Evolutionary conservation across 2,113 vertebrate genomes (phyloP).

Genomic region (Albula goreensis): DNA sequence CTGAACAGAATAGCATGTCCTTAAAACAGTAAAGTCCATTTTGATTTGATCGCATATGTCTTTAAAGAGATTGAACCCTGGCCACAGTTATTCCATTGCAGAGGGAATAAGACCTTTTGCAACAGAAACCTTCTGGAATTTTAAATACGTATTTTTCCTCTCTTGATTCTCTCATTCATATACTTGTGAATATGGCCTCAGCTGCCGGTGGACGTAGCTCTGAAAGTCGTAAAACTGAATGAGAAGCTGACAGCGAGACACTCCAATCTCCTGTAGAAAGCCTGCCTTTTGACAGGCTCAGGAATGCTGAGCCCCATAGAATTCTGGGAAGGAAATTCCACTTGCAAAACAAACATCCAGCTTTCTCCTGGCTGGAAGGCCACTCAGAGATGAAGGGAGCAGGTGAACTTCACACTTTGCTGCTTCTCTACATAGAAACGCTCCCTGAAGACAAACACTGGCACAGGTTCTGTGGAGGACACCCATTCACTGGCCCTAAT

Average conservation of each 20-base stretch:
- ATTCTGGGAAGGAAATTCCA: slow-evolving; percentile 71
- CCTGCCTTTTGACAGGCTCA: slow-evolving; percentile 33
- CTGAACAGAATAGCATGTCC: no score
- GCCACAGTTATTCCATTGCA: neutral
- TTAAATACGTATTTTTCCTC: no score
- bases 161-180: neutral
- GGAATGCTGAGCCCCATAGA: slow-evolving; percentile 59
- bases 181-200: neutral
- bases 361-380: slow-evolving; percentile 2
- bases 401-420: slow-evolving; percentile 61
- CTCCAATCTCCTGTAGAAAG: slow-evolving; percentile 31
- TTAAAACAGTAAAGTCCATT: no score
- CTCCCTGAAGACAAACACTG: neutral
- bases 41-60: no score
- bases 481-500: slow-evolving; percentile 40
- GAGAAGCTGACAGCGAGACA: neutral
- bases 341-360: slow-evolving; percentile 53
- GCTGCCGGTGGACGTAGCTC: neutral
- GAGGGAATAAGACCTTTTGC: neutral
- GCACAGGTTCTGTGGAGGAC: slow-evolving; percentile 25
- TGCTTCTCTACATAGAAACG: slow-evolving; percentile 36
- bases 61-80: neutral
- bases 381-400: slow-evolving; percentile 40
- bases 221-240: neutral
- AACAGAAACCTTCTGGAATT: neutral